Conservation (phyloP, 2,113 vertebrate species). For the Bujurquina vittata region DNA sequence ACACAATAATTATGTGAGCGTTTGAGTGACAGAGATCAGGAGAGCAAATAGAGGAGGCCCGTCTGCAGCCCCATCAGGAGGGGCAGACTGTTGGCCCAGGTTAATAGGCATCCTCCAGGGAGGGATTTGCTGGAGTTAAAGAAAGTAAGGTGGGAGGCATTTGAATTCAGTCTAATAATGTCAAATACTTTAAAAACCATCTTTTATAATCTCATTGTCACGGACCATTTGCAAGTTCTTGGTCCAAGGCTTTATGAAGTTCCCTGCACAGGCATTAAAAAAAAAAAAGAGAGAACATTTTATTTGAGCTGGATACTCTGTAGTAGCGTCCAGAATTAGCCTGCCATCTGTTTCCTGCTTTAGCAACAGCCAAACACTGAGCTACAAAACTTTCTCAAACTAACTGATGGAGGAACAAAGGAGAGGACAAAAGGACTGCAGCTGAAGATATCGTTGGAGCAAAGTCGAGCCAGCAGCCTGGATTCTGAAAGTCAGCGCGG, state of each 20-base stretch:
- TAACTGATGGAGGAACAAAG: slow-evolving; percentile 43
- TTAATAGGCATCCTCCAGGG: slow-evolving; percentile 64
- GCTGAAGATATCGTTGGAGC: slow-evolving; percentile 2
- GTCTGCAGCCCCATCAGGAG: slow-evolving; percentile 28
- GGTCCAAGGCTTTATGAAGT: slow-evolving; percentile 49
- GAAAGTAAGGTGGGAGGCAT: slow-evolving; percentile 38
- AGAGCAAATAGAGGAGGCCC: slow-evolving; percentile 50
- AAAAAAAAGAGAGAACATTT: slow-evolving; percentile 36
- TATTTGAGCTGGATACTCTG: slow-evolving; percentile 59
- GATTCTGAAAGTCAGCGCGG: slow-evolving; percentile 21
- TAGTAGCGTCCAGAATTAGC: slow-evolving; percentile 56
- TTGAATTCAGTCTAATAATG: slow-evolving; percentile 40
- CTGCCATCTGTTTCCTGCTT: slow-evolving; percentile 70
- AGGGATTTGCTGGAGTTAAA: slow-evolving; percentile 56
- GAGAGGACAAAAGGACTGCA: slow-evolving; percentile 8
- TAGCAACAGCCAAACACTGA: slow-evolving; percentile 42
- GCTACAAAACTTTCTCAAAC: slow-evolving; percentile 34
- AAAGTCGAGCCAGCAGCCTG: slow-evolving; percentile 30
- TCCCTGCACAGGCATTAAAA: slow-evolving; percentile 52
- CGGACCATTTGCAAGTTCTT: slow-evolving; percentile 48
- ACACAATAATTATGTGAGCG: slow-evolving; percentile 43
- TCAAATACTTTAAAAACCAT: slow-evolving; percentile 46
- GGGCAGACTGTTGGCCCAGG: slow-evolving; percentile 50
- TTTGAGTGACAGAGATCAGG: slow-evolving; percentile 69
- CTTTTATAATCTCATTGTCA: slow-evolving; percentile 48